phyloP scores from a whole-genome alignment of 2,888 invertebrate genomes.

The Eupelmus urozonus region DNA sequence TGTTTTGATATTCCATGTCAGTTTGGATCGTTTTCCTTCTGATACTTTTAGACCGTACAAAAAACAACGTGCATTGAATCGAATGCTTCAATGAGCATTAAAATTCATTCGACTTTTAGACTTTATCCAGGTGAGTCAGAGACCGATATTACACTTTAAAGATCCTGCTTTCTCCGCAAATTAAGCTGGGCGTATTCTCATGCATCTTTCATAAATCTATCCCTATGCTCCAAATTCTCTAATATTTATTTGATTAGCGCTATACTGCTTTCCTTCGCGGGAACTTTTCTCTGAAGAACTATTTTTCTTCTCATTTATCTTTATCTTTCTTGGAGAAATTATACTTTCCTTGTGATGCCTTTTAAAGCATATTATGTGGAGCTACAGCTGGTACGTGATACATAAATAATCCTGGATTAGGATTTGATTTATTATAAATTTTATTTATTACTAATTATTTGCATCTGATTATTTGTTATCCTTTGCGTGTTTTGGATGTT shows the following conservation, averaged over 20 bases:
- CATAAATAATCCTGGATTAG: neutral
- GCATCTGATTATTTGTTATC: neutral
- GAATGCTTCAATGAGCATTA: neutral
- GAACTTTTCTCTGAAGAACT: neutral
- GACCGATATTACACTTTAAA: conserved; percentile 12
- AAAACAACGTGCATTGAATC: neutral
- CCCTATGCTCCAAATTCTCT: conserved; percentile 18
- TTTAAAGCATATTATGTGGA: too few species aligned
- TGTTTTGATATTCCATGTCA: conserved; percentile 28
- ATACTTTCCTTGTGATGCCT: conserved; percentile 37
- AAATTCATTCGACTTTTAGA: conserved; percentile 34
- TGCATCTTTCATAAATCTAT: conserved; percentile 45
- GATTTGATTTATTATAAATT: conserved; percentile 2
- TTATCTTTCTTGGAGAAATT: conserved; percentile 34
- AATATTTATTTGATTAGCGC: conserved; percentile 32
- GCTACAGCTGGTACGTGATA: too few species aligned
- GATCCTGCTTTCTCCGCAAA: conserved; percentile 35
- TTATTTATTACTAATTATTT: neutral
- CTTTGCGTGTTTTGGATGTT: too few species aligned
- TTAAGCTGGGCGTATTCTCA: conserved; percentile 32
- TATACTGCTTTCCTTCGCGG: neutral
- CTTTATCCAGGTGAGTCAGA: neutral
- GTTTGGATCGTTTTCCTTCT: conserved; percentile 18
- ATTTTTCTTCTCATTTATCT: conserved; percentile 13
- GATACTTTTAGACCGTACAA: neutral